Base-by-base conservation (phyloP, 2,113 vertebrate species). In the Panthera uncia region DNA sequence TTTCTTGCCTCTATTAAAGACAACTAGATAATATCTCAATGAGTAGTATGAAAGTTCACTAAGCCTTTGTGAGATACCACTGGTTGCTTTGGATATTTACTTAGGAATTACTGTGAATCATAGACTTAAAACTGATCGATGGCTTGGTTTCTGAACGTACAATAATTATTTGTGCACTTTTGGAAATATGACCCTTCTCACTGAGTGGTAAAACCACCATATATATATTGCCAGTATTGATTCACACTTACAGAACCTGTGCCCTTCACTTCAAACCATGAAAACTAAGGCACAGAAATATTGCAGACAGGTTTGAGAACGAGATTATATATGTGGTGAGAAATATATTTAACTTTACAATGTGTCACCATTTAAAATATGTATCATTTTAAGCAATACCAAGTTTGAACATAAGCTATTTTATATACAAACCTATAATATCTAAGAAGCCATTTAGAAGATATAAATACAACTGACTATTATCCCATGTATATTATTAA, bases 271-370 rank as follows among this genome's bases (percentile, higher is more conserved):
- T 63, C 13, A 36, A 92, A 94, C 57, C 7, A 94, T 66, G 69
- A 93, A 95, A 89, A 94, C 0, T 36, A 63, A 83, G 73, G n/a
- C 10, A 85, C 19, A 48, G 29, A 85, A 66, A 82, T 7, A 69
- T 80, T 95, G 23, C 4, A 79, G 11, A 74, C 4, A 88, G 29
- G 9, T 91, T 84, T 38, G 4, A 48, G 3, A 11, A 79, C 71
- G 19, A 84, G 14, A 36, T 55, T 18, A 45, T 33, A n/a, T 36
- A 87, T 19, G 4, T 74, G n/a, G 16, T n/a, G 6, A 95, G 76
- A 93, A 79, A 50, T 79, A 55, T 61, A 89, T 82, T 95, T 82
- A 66, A 93, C 33, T 73, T 93, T 61, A 69, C 14, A 71, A 79
- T 71, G 29, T 63, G 7, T 55, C 45, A 92, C 65, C 57, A 66